A percentile compares a stretch with the other conserved stretches of the same genome.
phyloP scores from a whole-genome alignment of 1,140 invertebrate genomes.

The Manduca sexta region DNA sequence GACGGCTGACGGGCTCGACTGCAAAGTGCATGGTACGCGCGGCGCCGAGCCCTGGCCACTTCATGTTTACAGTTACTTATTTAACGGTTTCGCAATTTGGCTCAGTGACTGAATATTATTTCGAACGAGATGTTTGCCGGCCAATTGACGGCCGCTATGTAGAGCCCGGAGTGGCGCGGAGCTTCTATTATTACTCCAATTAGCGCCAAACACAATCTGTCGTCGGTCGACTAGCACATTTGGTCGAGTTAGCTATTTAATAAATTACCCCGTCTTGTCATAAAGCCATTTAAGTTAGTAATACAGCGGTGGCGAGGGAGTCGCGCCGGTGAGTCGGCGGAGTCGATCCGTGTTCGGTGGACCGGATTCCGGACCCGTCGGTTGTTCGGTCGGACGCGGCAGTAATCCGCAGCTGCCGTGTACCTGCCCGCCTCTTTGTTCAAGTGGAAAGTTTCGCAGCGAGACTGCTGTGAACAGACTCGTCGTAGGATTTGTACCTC shows the following conservation, averaged over 20 bases:
- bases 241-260: constrained; percentile 24
- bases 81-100: constrained; percentile 41
- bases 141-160: constrained; percentile 23
- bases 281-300: constrained; percentile 60
- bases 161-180: background rate
- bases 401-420: constrained; percentile 58
- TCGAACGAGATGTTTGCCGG: constrained; percentile 17
- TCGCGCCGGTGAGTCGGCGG: background rate
- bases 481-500: constrained; percentile 25
- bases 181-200: constrained; percentile 23
- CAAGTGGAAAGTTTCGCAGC: constrained; percentile 50
- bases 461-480: constrained; percentile 35
- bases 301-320: constrained; percentile 14
- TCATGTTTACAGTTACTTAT: constrained; percentile 46
- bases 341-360: constrained; percentile 11
- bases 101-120: constrained; percentile 25
- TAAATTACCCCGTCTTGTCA: constrained; percentile 49
- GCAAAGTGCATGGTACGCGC: too few species aligned
- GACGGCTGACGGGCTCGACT: too few species aligned
- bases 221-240: constrained; percentile 26
- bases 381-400: constrained; percentile 29
- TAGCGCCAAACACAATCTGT: constrained; percentile 30
- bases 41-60: constrained; percentile 1
- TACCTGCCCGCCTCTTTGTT: constrained; percentile 63
- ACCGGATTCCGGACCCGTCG: constrained; percentile 24